phyloP scores from a whole-genome alignment of 2,113 vertebrate genomes.

The Bambusicola thoracicus region DNA sequence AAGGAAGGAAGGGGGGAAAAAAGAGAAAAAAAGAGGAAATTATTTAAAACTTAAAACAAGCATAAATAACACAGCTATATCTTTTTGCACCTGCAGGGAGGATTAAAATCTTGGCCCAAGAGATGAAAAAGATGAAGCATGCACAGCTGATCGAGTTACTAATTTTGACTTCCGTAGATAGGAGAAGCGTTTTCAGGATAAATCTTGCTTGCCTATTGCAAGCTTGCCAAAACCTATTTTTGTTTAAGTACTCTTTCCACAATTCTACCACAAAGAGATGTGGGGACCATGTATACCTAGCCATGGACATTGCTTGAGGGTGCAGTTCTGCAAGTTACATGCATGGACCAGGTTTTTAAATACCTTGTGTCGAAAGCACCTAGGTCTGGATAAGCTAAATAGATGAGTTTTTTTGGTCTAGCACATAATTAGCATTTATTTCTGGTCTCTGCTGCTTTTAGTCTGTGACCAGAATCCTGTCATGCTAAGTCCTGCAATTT shows the following conservation, averaged over 20 bases:
- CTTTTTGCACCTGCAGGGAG: background rate
- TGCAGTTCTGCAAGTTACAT: background rate
- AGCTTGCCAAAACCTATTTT: background rate
- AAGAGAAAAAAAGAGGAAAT: background rate
- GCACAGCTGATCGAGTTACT: background rate
- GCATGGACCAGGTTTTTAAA: background rate
- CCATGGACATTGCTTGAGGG: background rate
- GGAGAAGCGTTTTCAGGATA: background rate
- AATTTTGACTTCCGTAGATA: background rate
- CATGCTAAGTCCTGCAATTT: background rate
- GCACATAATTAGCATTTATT: background rate
- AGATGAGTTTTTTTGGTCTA: background rate
- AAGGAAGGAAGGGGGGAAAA: background rate
- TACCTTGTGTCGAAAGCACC: background rate
- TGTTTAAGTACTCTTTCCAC: background rate
- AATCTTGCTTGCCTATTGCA: fast-evolving
- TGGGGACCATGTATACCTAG: background rate
- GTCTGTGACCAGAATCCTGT: background rate
- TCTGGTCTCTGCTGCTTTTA: background rate
- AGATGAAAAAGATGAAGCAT: background rate
- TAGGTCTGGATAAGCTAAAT: background rate
- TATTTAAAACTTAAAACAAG: background rate
- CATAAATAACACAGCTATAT: background rate
- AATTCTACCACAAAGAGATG: background rate
- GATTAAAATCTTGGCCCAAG: background rate